Evolutionary conservation across 2,113 vertebrate genomes (phyloP), one percentile per base, ranked within the genome.

Genomic region (Myodes glareolus): DNA sequence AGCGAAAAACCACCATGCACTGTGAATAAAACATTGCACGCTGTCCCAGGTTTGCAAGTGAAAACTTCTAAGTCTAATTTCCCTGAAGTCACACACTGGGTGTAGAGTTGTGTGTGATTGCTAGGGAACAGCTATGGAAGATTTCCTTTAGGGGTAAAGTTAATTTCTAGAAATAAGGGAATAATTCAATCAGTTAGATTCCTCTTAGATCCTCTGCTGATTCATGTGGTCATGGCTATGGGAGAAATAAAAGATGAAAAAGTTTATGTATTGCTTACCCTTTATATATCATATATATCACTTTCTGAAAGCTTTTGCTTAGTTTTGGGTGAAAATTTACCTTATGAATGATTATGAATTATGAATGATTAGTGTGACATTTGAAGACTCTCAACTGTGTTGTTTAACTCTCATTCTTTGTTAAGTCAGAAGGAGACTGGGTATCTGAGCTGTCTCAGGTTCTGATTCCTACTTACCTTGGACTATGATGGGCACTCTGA

Each of bases 1-100:
- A 98, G 98, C 0, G 99, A 99, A 98, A 98, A 99, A 0, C 99
- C 99, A 0, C 99, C 99, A 0, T 99, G 99, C 67, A 99, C 99
- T 99, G 97, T 61, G 98, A 96, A 16, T 84, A 84, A 90, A 95
- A 91, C 58, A 95, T 80, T 27, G 27, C 0, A 7, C 47, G 72
- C 33, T 77, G 82, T 68, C 82, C 97, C n/a, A 36, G 7, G 42
- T 81, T 39, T 70, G 7, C 33, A 50, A 82, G 58, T 17, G 42
- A 77, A 65, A 85, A 27, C n/a, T 1, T 65, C 0, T 25, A 67
- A 81, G 55, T 25, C 9, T 13, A 10, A 68, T 63, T 82, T 89
- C 36, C 68, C 5, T 67, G 6, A 68, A 76, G 45, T 84, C 29
- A 75, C 3, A 36, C 7, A 23, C 36, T 70, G 21, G 1, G 16